Evolutionary conservation across 1,140 invertebrate genomes (phyloP), one percentile per base, ranked within the genome.

Genomic region (Nixonia krombeini): DNA sequence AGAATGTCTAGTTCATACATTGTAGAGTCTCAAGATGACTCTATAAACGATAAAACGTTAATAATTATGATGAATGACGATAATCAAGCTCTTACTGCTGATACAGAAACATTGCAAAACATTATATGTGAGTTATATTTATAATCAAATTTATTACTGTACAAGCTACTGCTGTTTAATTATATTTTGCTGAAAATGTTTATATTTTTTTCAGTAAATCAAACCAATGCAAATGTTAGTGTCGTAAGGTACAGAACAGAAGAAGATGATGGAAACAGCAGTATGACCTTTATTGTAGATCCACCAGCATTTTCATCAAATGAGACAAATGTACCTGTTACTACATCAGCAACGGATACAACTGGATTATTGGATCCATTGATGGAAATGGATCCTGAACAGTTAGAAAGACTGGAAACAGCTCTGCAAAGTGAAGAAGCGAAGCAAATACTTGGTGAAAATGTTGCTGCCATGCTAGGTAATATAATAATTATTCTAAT

Each of bases 1-100:
- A 83, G 69, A 41, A 85, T 85, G 84, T 85, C 84, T 29, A 85
- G 76, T 59, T 81, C 84, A 6, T 81, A 78, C 18, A 73, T 85
- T 53, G 58, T 83, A 0, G 81, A 85, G 51, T 76, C 81, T 47
- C 71, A 76, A 15, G 78, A 82, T 15, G 79, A 58, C 51, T 64
- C 72, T 7, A 83, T 84, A 49, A 83, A 85, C 50, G 86, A 86
- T 44, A 83, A 86, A 37, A 86, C 82, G 29, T 77, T 92, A 69
- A 90, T 92, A 65, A 89, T 92, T 80, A 88, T 92, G 73, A 89
- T 91, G 73, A 90, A 90, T 73, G 18, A 17, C 7, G 90, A 92
- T 80, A 90, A 91, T 86, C 90, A 90, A 69, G 87, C 87, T 29
- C 85, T 92, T 56, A 90, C 89, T 33, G 88, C 92, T 16, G 91